Conservation (phyloP, 1,140 invertebrate species). For the Ganaspis sp. region DNA sequence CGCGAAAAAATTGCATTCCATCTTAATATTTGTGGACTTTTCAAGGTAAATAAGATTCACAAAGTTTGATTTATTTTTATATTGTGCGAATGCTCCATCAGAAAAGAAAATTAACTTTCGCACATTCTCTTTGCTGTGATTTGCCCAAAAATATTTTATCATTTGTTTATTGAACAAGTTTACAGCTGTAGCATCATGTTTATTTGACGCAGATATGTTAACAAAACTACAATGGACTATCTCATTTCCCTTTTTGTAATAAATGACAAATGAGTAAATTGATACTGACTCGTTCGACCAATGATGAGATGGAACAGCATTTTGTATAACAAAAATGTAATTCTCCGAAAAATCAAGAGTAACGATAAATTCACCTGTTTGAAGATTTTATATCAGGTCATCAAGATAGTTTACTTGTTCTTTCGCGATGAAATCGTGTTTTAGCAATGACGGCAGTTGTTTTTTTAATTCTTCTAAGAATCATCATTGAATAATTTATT, state of each 20-base stretch:
- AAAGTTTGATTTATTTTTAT: slow-evolving; percentile 2
- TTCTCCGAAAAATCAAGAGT: background rate
- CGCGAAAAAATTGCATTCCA: background rate
- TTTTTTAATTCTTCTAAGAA: slow-evolving; percentile 8
- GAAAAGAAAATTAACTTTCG: background rate
- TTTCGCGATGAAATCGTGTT: background rate
- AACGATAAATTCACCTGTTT: background rate
- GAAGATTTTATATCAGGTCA: background rate
- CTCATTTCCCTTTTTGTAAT: background rate
- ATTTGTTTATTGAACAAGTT: background rate
- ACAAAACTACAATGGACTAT: background rate
- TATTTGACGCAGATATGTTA: background rate
- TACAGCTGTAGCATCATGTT: background rate
- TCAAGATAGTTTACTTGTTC: background rate
- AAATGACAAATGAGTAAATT: background rate
- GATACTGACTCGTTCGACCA: background rate
- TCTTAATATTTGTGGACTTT: background rate
- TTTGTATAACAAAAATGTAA: background rate
- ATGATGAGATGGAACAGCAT: background rate
- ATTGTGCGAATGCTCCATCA: background rate
- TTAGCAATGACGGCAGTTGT: background rate
- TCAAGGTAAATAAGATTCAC: background rate
- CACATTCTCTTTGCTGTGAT: background rate
- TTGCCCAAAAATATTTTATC: background rate
- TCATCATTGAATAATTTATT: background rate